Conservation (phyloP, 2,888 invertebrate genomes). For the Coenonympha glycerion region DNA sequence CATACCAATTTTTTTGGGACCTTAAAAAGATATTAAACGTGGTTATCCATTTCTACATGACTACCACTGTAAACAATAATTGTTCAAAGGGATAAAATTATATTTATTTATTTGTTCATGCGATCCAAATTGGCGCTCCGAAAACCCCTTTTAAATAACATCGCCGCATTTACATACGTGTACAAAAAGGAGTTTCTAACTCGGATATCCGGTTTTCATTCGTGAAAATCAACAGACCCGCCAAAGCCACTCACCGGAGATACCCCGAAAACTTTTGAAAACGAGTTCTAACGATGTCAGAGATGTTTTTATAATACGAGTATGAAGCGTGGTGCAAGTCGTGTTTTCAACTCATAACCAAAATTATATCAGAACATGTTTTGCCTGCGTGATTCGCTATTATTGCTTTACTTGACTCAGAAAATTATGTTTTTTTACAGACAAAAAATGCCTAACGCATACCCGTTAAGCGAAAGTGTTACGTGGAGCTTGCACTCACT, state of each 20-base stretch:
- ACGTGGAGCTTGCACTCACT: too few species aligned
- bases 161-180: slow-evolving; percentile 18
- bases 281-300: slow-evolving; percentile 15
- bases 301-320: too few species aligned
- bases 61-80: not conserved
- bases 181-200: slow-evolving; percentile 13
- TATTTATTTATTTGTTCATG: too few species aligned
- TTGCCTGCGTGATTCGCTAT: too few species aligned
- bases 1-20: not conserved
- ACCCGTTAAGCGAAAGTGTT: too few species aligned
- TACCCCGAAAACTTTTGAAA: slow-evolving; percentile 24
- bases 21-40: not conserved
- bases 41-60: slow-evolving; percentile 5
- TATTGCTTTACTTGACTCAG: too few species aligned
- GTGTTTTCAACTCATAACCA: too few species aligned
- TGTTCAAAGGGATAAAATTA: slow-evolving; percentile 9
- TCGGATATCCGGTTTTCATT: slow-evolving; percentile 25
- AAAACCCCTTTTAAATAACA: slow-evolving; percentile 16
- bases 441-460: too few species aligned
- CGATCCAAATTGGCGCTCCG: not conserved
- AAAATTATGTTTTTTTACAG: too few species aligned
- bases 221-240: slow-evolving; percentile 27
- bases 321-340: too few species aligned
- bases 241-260: slow-evolving; percentile 28
- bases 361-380: too few species aligned